Conservation (phyloP, 2,888 invertebrate species). For the Cartodere bifasciata region DNA sequence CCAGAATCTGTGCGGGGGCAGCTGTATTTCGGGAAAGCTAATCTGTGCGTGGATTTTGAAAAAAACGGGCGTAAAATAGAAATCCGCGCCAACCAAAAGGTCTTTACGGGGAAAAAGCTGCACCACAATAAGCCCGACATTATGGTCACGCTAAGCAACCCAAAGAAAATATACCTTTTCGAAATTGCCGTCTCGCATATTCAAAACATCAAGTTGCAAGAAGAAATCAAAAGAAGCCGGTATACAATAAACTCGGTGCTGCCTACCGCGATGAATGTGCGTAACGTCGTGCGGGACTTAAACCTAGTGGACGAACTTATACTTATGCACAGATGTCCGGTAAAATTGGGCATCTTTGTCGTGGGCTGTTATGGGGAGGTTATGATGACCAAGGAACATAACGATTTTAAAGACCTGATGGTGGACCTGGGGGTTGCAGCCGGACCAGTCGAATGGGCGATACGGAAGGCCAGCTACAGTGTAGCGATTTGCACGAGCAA, state of each 20-base stretch:
- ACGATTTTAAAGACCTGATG: conserved; percentile 1
- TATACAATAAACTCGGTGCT: conserved; percentile 2
- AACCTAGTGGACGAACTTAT: conserved; percentile 1
- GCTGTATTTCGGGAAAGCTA: conserved; percentile 11
- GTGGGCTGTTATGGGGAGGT: conserved; percentile 9
- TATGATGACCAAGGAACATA: conserved; percentile 7
- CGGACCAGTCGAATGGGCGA: not conserved
- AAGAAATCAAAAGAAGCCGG: conserved; percentile 4
- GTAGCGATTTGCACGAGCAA: conserved; percentile 6
- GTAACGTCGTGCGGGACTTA: conserved; percentile 2
- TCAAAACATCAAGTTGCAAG: conserved; percentile 5
- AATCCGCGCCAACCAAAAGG: conserved; percentile 5
- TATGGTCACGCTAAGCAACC: conserved; percentile 2
- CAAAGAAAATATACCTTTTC: conserved; percentile 1
- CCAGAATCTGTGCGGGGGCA: conserved; percentile 4
- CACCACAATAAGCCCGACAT: conserved; percentile 9
- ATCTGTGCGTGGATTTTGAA: not conserved
- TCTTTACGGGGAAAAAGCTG: conserved; percentile 5
- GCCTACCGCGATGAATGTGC: not conserved
- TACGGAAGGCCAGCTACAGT: conserved; percentile 4
- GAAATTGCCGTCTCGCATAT: conserved; percentile 8
- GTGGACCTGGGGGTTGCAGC: not conserved
- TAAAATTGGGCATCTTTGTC: conserved; percentile 7
- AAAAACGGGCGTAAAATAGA: not conserved
- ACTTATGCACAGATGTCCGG: conserved; percentile 4